These are phyloP conservation scores for Epirrhoe tristata DNA, from an alignment of 2,888 invertebrate genomes.

Conservation along the genomic window DNA sequence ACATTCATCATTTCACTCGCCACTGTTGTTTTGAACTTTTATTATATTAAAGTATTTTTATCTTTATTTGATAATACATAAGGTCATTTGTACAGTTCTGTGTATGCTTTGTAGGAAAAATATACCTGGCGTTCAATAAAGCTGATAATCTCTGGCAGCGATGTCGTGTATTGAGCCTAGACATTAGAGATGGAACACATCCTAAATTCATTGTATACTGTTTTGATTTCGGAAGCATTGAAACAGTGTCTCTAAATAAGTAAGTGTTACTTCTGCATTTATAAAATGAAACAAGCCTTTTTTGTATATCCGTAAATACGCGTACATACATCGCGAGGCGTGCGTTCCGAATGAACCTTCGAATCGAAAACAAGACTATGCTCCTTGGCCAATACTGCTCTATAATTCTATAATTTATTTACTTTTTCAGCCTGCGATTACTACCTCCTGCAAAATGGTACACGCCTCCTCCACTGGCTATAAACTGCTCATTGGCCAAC, in stretches of 20 bases:
- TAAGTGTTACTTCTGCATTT: slow-evolving; percentile 54
- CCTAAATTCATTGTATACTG: slow-evolving; percentile 83
- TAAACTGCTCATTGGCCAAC: slow-evolving; percentile 86
- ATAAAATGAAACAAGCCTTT: too few relatives aligned
- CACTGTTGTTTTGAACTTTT: neutral
- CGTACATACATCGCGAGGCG: too few relatives aligned
- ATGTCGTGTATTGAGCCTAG: slow-evolving; percentile 79
- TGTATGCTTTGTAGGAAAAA: slow-evolving; percentile 75
- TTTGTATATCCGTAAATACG: too few relatives aligned
- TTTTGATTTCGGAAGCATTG: slow-evolving; percentile 87
- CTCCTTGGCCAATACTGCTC: too few relatives aligned
- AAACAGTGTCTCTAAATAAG: slow-evolving; percentile 78
- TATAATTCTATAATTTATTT: too few relatives aligned
- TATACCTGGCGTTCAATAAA: slow-evolving; percentile 86
- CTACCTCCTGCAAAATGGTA: slow-evolving; percentile 73
- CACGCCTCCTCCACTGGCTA: slow-evolving; percentile 80
- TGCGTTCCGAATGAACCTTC: too few relatives aligned
- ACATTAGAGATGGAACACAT: slow-evolving; percentile 55
- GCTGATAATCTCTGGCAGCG: slow-evolving; percentile 88
- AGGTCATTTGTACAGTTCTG: neutral
- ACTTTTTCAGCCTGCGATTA: slow-evolving; percentile 70
- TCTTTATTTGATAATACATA: neutral
- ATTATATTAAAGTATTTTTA: neutral
- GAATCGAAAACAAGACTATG: too few relatives aligned
- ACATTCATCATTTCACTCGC: neutral